These are phyloP conservation scores for Paramormyrops hopkinsi DNA, from an alignment of 2,797 vertebrate genomes.

Conservation along the genomic window DNA sequence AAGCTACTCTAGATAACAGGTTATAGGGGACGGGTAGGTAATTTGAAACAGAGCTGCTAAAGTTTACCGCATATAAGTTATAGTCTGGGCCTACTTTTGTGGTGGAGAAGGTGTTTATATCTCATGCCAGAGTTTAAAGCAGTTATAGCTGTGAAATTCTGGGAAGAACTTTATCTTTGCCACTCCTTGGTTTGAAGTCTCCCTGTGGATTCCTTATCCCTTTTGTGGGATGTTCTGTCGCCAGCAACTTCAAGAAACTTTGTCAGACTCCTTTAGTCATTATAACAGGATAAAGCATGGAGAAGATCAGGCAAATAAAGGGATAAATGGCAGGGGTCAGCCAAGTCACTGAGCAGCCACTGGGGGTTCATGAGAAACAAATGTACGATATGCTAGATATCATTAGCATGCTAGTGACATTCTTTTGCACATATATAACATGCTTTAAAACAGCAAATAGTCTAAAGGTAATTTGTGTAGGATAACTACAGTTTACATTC, in stretches of 20 bases:
- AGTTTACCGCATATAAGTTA: neutral
- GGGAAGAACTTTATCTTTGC: neutral
- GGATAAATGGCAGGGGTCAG: neutral
- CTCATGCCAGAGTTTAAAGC: constrained; percentile 5
- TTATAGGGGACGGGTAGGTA: neutral
- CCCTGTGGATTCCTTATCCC: neutral
- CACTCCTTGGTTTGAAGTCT: neutral
- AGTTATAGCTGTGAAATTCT: neutral
- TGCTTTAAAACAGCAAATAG: neutral
- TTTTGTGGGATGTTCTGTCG: neutral
- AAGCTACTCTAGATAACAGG: neutral
- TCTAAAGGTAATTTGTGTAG: neutral
- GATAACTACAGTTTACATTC: neutral
- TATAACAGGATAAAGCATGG: constrained; percentile 7
- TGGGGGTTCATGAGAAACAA: neutral
- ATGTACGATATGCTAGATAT: neutral
- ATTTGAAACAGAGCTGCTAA: neutral
- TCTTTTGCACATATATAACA: neutral
- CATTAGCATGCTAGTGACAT: neutral
- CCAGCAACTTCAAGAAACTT: neutral
- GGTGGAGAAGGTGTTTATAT: neutral
- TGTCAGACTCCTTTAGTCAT: neutral
- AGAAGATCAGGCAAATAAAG: neutral
- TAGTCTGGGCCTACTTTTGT: neutral
- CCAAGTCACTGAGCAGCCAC: neutral